phyloP scores from a whole-genome alignment of 2,113 vertebrate species.

The Equus quagga region DNA sequence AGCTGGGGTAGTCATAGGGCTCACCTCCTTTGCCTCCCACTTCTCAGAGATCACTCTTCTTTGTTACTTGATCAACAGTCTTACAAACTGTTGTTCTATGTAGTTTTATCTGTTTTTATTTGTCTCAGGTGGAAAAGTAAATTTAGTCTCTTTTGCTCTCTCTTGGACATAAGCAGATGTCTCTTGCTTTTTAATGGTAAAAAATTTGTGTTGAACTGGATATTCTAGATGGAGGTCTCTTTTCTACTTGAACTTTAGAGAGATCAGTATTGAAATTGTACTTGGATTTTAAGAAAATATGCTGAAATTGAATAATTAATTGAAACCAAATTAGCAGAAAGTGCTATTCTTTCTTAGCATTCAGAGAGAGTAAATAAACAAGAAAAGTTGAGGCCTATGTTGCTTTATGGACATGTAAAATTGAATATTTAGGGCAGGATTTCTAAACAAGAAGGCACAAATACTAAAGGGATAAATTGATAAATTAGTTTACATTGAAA shows the following conservation, averaged over 20 bases:
- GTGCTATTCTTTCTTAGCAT: neutral
- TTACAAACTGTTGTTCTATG: neutral
- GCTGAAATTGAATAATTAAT: slow-evolving; percentile 11
- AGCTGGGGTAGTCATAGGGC: neutral
- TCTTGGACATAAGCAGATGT: neutral
- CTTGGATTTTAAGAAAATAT: slow-evolving; percentile 18
- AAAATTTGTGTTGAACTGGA: neutral
- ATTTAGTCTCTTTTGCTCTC: neutral
- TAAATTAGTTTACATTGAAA: slow-evolving; percentile 38
- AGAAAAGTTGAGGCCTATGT: neutral
- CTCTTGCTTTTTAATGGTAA: slow-evolving; percentile 13
- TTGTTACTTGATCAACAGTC: neutral
- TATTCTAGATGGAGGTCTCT: slow-evolving; percentile 23
- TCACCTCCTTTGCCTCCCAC: neutral
- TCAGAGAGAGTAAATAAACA: slow-evolving; percentile 16
- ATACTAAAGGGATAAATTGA: slow-evolving; percentile 17
- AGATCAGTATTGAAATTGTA: neutral
- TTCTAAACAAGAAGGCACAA: neutral
- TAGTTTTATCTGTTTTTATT: slow-evolving; percentile 22
- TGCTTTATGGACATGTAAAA: neutral
- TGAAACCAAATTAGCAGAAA: slow-evolving; percentile 29
- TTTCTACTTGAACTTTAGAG: slow-evolving; percentile 7
- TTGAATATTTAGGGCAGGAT: neutral
- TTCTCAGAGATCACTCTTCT: neutral
- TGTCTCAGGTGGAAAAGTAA: neutral